Evolutionary conservation across 2,113 vertebrate species (phyloP), one percentile per base, ranked within the genome.

Genomic region (Callorhinus ursinus): DNA sequence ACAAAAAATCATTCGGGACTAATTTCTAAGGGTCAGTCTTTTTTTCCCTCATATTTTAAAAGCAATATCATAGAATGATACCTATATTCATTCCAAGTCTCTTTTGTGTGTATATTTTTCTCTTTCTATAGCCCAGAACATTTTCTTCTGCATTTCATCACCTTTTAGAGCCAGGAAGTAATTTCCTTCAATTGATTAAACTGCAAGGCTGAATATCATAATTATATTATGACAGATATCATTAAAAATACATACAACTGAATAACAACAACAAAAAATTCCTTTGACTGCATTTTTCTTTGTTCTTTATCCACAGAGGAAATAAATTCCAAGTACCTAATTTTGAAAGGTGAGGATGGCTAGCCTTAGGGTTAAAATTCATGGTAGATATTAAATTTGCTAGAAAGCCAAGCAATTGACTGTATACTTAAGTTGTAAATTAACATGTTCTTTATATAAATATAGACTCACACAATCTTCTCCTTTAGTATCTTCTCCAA

Each of bases 171-270:
- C 14, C 7, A 21, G 74, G 59, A 72, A 80, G 28, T 86, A 83
- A 95, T 95, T 72, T 28, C 33, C 67, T 96, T 84, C 42, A 96
- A 93, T 90, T 28, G 59, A 84, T 88, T 93, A 65, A 91, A 85
- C 36, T 33, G 4, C 18, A 92, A 76, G 46, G 21, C 63, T 88
- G 42, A 88, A 80, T 90, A 71, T 72, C n/a, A 74, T 96, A 90
- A 88, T 84, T 90, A 19, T 90, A 67, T 88, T 84, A 94, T 31
- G 33, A 87, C 42, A 96, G 76, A 93, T 72, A 95, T 72, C 24
- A 94, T 96, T 95, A 95, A 97, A 93, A 87, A 96, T 88, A 61
- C 57, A 77, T 76, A 63, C 24, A 92, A 65, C 9, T 31, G 72
- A 86, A 92, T n/a, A 90, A 76, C 53, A 88, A 79, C 57, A 61